Conservation (phyloP, 2,797 vertebrate species). For the Coregonus sp. region DNA sequence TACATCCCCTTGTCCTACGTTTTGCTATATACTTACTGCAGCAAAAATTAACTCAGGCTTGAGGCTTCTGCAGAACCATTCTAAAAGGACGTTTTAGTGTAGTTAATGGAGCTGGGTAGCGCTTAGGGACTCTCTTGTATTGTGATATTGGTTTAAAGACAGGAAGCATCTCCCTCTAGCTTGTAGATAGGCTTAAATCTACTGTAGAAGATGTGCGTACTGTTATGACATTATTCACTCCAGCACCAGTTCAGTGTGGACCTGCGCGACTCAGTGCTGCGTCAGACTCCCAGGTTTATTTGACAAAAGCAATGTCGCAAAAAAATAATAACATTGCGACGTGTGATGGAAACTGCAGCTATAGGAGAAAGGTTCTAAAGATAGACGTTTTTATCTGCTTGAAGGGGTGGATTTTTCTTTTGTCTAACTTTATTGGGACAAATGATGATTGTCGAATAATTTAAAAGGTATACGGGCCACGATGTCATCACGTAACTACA, state of each 20-base stretch:
- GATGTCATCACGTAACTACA: too few species aligned
- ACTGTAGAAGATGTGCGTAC: constrained; percentile 8
- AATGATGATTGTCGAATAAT: too few species aligned
- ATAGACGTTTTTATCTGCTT: too few species aligned
- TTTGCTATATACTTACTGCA: background rate
- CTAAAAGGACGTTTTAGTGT: background rate
- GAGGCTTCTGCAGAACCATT: background rate
- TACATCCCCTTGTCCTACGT: background rate
- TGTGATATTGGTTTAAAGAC: background rate
- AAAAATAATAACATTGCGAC: too few species aligned
- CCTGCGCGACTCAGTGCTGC: constrained; percentile 29
- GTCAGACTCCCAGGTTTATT: constrained; percentile 48
- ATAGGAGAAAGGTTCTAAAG: too few species aligned
- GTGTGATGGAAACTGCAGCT: too few species aligned
- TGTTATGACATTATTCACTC: constrained; percentile 13
- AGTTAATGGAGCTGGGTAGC: background rate
- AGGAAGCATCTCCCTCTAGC: background rate
- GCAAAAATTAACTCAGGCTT: background rate
- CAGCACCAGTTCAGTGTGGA: too few species aligned
- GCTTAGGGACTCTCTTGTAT: background rate
- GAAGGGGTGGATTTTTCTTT: background rate
- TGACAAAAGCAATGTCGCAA: too few species aligned
- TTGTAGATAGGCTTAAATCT: background rate
- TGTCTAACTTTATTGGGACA: constrained; percentile 32
- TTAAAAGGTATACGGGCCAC: too few species aligned